Evolutionary conservation across 2,113 vertebrate species (phyloP), one percentile per base, ranked within the genome.

Genomic region (Lanius collurio): DNA sequence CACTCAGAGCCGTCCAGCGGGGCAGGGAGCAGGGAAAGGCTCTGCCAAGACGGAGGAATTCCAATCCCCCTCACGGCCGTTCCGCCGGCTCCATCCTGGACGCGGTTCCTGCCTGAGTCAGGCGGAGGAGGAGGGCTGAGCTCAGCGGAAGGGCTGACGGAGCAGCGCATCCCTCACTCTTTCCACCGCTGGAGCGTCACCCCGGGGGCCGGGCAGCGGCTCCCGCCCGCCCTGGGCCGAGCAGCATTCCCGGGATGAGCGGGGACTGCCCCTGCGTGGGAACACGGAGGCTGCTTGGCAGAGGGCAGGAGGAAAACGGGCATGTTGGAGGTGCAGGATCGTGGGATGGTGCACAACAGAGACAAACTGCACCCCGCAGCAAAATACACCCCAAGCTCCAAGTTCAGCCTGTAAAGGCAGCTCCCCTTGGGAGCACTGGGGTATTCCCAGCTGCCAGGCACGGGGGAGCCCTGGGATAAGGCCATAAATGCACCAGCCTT

Each of bases 101-200:
- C 88, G 94, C 13, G 91, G 63, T 93, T 98, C 97, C 97, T 97
- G 97, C 97, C 96, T 98, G 97, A 97, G 93, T 97, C 96, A 85
- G 68, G 77, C 63, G 6, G 13, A 33, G 91, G 13, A 33, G 91
- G 83, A 63, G 47, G 70, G 46, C 12, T 53, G 16, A 82, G 94
- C 94, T 94, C 85, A 20, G 83, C 50, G 83, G 91, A 93, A 97
- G 94, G 95, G 74, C 94, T 80, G 89, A 56, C 19, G 33, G 94
- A 7, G 78, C 50, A 4, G 49, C 50, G 1, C 83, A 3, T 10
- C 82, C 75, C 70, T 69, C 67, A 7, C 74, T 56, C 10, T 68
- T 95, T 87, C 89, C 94, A 88, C 15, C 33, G 0, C 68, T 26
- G 83, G 19, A 26, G 19, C 13, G 20, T 59, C 62, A 13, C 57